These are phyloP conservation scores for Chaetogeoica ovagalla DNA, from an alignment of 2,888 invertebrate genomes.

Conservation along the genomic window DNA sequence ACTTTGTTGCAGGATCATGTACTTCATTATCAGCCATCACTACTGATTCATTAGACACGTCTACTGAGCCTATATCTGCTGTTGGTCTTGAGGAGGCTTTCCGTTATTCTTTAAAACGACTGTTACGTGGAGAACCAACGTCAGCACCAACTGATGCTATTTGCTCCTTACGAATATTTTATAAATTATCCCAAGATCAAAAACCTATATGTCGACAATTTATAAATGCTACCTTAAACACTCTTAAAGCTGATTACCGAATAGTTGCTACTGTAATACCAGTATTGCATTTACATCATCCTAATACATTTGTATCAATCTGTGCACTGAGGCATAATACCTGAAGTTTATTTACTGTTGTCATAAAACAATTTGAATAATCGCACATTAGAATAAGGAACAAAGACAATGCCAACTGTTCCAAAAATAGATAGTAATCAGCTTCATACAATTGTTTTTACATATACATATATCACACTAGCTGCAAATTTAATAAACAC, in stretches of 20 bases:
- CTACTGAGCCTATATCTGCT: conserved; percentile 58
- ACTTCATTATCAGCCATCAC: conserved; percentile 60
- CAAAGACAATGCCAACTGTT: conserved; percentile 24
- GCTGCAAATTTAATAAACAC: not conserved
- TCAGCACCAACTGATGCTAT: conserved; percentile 55
- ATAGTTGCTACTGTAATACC: conserved; percentile 78
- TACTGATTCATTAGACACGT: conserved; percentile 58
- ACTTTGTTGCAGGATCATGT: conserved; percentile 58
- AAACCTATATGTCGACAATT: conserved; percentile 53
- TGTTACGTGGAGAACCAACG: conserved; percentile 59
- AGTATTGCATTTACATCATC: conserved; percentile 77
- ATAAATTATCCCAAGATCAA: conserved; percentile 50
- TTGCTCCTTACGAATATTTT: conserved; percentile 54
- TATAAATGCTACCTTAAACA: conserved; percentile 52
- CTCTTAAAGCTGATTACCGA: conserved; percentile 57
- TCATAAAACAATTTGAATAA: conserved; percentile 4
- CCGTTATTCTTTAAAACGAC: conserved; percentile 63
- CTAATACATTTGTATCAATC: conserved; percentile 80
- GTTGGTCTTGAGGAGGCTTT: conserved; percentile 62
- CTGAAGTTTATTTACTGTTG: conserved; percentile 12
- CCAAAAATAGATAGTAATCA: conserved; percentile 26
- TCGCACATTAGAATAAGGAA: conserved; percentile 42
- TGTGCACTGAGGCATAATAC: conserved; percentile 75
- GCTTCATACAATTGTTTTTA: conserved; percentile 32
- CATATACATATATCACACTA: conserved; percentile 3